Evolutionary conservation across 2,113 vertebrate genomes (phyloP), one percentile per base, ranked within the genome.

Genomic region (Indri indri): DNA sequence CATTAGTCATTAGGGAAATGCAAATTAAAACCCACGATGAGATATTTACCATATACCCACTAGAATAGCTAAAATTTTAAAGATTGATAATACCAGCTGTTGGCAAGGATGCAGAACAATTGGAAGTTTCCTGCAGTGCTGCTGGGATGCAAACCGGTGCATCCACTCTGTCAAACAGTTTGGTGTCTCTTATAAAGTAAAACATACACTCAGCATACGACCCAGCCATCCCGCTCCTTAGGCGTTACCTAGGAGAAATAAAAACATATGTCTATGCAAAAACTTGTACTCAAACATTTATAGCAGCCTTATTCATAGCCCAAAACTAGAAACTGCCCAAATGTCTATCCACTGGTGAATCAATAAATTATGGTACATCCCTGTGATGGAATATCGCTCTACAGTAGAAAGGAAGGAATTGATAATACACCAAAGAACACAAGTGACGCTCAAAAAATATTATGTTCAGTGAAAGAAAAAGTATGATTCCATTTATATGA

Each of bases 401-500:
- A 40, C 57, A 27, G 22, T 6, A 2, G 11, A 23, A 87, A 74
- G 83, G 57, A 34, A 42, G 54, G 8, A 13, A 13, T 34, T 8
- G 16, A 6, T 25, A n/a, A 50, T 6, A 32, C 1, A 5, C 37
- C 80, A 18, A 16, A 47, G 57, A 74, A 68, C 10, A 0, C 5
- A 40, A 7, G 11, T 23, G 45, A 68, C 61, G 70, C 76, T 83
- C 84, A 37, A 73, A 73, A 61, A 73, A 32, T 34, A 16, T n/a
- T 8, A 25, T 0, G 13, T 3, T 37, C 74, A 2, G 10, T 6
- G 8, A 82, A 81, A 68, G 54, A 47, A 76, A 37, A 71, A 76
- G 32, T 1, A 9, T 3, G 3, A 52, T 30, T 11, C 22, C 76
- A 7, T 20, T 23, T 1, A 17, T 0, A 12, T 1, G 65, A 76